These are phyloP conservation scores for Balanococcus diminutus DNA, from an alignment of 2,888 invertebrate species.

Conservation along the genomic window DNA sequence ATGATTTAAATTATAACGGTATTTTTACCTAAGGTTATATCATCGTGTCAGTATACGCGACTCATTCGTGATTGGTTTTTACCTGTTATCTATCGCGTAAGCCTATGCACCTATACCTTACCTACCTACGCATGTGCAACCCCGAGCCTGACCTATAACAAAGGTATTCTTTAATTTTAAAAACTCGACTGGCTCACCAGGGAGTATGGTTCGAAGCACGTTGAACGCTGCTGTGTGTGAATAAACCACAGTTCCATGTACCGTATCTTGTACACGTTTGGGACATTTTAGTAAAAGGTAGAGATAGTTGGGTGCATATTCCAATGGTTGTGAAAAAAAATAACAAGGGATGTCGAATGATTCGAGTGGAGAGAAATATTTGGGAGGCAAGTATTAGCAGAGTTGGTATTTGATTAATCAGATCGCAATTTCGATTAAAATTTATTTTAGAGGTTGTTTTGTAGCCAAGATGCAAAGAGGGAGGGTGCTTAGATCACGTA, in stretches of 20 bases:
- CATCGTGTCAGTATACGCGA: neutral
- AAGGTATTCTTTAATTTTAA: neutral
- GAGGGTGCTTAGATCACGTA: too few relatives aligned
- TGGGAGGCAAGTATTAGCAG: neutral
- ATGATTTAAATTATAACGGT: conserved; percentile 20
- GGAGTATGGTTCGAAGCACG: neutral
- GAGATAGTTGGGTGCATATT: neutral
- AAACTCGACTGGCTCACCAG: neutral
- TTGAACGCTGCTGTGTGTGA: neutral
- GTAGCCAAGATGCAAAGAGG: too few relatives aligned
- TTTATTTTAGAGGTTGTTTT: neutral
- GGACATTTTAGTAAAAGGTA: neutral
- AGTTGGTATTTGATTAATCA: neutral
- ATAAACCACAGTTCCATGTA: neutral
- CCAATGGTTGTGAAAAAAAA: neutral
- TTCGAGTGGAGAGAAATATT: too few relatives aligned
- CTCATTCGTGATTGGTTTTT: conserved; percentile 10
- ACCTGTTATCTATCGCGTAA: neutral
- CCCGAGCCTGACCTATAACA: neutral
- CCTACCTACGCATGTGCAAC: neutral
- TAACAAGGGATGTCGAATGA: neutral
- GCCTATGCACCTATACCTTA: neutral
- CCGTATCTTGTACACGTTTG: neutral
- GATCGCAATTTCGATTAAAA: neutral
- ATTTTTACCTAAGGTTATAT: conserved; percentile 24